Evolutionary conservation across 2,113 vertebrate species (phyloP).

Genomic region (Merops nubicus): DNA sequence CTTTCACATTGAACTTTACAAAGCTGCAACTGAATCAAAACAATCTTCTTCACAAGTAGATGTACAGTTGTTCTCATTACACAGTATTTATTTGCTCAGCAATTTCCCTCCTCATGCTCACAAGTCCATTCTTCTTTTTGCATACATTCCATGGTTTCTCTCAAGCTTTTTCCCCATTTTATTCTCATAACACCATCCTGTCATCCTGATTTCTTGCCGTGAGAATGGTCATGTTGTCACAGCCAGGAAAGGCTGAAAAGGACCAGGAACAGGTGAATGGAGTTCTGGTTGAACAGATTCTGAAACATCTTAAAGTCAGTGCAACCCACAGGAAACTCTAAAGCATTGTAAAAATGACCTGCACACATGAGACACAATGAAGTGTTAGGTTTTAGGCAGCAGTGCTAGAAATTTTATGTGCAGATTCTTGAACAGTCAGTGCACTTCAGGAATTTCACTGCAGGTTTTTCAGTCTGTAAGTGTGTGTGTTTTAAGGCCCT

Average conservation of each 20-base stretch:
- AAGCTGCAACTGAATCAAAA: conserved; percentile 16
- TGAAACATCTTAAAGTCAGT: conserved; percentile 47
- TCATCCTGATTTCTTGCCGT: neutral
- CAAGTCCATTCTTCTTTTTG: neutral
- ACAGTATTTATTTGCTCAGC: neutral
- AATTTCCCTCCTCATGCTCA: neutral
- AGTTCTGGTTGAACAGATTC: conserved; percentile 36
- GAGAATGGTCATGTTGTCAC: neutral
- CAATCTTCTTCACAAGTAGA: neutral
- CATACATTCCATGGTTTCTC: neutral
- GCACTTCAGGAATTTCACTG: neutral
- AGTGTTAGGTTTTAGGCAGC: conserved; percentile 16
- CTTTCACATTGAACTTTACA: neutral
- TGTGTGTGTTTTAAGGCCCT: neutral
- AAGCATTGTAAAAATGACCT: conserved; percentile 30
- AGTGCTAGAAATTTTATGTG: neutral
- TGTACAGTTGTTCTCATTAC: neutral
- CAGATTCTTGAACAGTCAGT: conserved; percentile 32
- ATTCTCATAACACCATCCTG: neutral
- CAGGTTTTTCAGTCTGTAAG: neutral
- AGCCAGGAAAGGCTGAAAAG: conserved; percentile 12
- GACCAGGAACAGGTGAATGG: neutral
- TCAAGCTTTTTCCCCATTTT: neutral
- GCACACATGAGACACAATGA: neutral
- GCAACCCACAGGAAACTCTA: conserved; percentile 37